Percentiles rank a stretch among this genome's conserved stretches.
These are phyloP conservation scores for Dynastes maya DNA, from an alignment of 2,888 invertebrate species.

Conservation along the genomic window DNA sequence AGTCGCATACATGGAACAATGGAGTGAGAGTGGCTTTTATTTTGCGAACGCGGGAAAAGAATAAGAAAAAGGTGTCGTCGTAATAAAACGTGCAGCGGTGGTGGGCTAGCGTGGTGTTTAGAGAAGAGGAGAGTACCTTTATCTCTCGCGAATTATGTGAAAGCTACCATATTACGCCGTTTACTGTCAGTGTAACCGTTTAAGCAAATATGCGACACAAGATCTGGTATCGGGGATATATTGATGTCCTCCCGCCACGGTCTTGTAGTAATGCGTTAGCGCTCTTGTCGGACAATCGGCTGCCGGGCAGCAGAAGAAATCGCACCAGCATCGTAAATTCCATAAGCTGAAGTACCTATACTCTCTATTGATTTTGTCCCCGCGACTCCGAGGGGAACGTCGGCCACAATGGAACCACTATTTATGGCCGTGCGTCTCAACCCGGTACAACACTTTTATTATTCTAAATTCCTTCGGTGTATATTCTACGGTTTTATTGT, in stretches of 20 bases:
- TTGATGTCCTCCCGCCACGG: constrained; percentile 67
- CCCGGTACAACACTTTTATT: constrained; percentile 43
- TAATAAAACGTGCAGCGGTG: constrained; percentile 24
- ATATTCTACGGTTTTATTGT: constrained; percentile 47
- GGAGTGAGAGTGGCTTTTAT: constrained; percentile 7
- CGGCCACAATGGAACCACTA: constrained; percentile 46
- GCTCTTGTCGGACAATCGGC: constrained; percentile 67
- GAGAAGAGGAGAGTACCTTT: constrained; percentile 35
- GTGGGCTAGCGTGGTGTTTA: constrained; percentile 37
- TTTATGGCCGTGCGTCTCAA: constrained; percentile 40
- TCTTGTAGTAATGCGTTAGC: constrained; percentile 67
- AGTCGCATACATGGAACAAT: constrained; percentile 21
- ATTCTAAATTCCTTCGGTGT: constrained; percentile 51
- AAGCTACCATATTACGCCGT: constrained; percentile 69
- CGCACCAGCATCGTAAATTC: constrained; percentile 61
- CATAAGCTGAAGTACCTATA: constrained; percentile 31
- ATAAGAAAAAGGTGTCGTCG: constrained; percentile 31
- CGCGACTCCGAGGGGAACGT: constrained; percentile 34
- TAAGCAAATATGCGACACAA: constrained; percentile 69
- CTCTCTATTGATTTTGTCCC: constrained; percentile 41
- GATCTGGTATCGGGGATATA: constrained; percentile 68
- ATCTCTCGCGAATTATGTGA: constrained; percentile 64
- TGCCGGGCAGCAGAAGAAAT: constrained; percentile 63
- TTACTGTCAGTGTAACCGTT: constrained; percentile 64
- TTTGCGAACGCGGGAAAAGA: not conserved